These are phyloP conservation scores for Flabesymbios commensalis DNA, from an alignment of 2,888 invertebrate genomes.

Conservation along the genomic window DNA sequence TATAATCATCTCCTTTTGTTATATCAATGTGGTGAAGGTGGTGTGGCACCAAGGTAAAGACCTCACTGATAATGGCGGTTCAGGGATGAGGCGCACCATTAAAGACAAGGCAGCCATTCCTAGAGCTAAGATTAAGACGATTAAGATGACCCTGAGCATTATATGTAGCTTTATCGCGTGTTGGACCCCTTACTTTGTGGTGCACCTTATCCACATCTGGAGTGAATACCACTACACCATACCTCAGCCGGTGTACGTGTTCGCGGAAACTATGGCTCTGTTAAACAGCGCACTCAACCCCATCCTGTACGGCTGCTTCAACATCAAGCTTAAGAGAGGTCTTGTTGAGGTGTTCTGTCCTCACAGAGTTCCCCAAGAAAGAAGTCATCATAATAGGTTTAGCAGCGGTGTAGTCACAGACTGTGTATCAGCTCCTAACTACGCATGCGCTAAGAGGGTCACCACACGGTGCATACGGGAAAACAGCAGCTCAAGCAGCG, in stretches of 20 bases:
- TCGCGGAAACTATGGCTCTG: slow-evolving; percentile 58
- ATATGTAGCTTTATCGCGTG: slow-evolving; percentile 62
- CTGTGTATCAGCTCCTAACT: not conserved
- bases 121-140: slow-evolving; percentile 62
- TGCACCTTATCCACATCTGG: slow-evolving; percentile 61
- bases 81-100: slow-evolving; percentile 36
- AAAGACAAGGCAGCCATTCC: slow-evolving; percentile 56
- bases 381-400: not conserved
- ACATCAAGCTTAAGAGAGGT: slow-evolving; percentile 51
- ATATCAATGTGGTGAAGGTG: slow-evolving; percentile 60
- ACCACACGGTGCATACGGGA: not conserved
- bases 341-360: slow-evolving; percentile 44
- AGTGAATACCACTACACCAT: slow-evolving; percentile 57
- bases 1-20: slow-evolving; percentile 61
- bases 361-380: not conserved
- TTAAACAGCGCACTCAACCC: slow-evolving; percentile 62
- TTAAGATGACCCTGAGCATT: slow-evolving; percentile 63
- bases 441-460: not conserved
- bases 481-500: not conserved
- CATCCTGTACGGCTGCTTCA: slow-evolving; percentile 62
- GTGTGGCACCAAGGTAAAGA: slow-evolving; percentile 55
- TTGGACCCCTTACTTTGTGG: slow-evolving; percentile 64
- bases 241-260: slow-evolving; percentile 54
- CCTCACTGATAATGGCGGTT: slow-evolving; percentile 7
- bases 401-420: not conserved